These are phyloP conservation scores for Oikopleura dioica DNA, from an alignment of 23 tunicate species.

Conservation along the genomic window DNA sequence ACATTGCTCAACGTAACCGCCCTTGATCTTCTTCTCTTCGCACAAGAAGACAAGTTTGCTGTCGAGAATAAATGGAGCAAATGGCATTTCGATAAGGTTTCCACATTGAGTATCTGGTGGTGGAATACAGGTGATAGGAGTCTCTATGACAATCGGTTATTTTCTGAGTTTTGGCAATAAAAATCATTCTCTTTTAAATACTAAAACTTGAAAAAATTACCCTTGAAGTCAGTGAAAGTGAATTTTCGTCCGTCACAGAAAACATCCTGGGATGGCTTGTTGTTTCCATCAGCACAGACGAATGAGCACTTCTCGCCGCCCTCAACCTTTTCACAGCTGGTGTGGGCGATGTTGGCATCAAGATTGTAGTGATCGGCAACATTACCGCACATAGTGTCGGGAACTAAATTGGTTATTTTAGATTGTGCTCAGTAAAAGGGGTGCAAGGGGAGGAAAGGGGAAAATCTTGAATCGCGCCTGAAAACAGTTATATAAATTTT, in stretches of 20 bases:
- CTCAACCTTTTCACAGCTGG: too few species aligned
- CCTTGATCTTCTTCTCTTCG: background rate
- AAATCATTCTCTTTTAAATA: background rate
- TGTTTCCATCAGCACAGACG: background rate
- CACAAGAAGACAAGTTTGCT: background rate
- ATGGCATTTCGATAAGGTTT: background rate
- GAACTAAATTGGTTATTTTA: too few species aligned
- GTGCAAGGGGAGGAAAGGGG: too few species aligned
- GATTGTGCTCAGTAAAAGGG: too few species aligned
- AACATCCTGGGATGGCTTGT: background rate
- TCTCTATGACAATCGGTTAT: too few species aligned
- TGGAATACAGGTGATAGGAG: background rate
- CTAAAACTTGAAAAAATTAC: too few species aligned
- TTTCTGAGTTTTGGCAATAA: background rate
- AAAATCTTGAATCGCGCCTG: too few species aligned
- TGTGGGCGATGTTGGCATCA: too few species aligned
- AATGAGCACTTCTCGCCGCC: background rate
- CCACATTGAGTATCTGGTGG: background rate
- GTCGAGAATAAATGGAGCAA: background rate
- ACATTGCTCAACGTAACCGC: background rate
- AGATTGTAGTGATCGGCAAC: background rate
- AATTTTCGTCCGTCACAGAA: too few species aligned
- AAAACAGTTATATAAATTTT: too few species aligned
- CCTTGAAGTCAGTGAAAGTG: too few species aligned
- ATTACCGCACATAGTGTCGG: background rate